phyloP scores from a whole-genome alignment of 2,797 vertebrate genomes.

The Pseudopleuronectes americanus region DNA sequence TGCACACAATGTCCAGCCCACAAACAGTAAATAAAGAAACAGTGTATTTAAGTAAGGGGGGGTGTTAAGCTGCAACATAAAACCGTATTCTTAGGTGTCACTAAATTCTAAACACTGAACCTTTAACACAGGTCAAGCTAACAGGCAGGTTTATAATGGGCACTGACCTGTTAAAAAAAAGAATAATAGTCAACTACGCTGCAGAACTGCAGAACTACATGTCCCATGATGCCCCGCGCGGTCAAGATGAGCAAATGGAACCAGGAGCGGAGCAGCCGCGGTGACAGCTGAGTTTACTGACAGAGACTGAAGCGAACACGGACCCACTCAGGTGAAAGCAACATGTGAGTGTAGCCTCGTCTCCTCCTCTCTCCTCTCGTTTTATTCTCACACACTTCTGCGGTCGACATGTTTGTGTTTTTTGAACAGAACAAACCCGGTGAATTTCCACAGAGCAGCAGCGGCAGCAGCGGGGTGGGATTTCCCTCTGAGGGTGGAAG shows the following conservation, averaged over 20 bases:
- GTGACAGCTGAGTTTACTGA: conserved; percentile 68
- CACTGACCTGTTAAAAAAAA: too few species aligned
- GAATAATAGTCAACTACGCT: too few species aligned
- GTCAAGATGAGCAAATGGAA: conserved; percentile 62
- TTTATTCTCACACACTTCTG: not conserved
- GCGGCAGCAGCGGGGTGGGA: conserved; percentile 41
- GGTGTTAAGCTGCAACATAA: too few species aligned
- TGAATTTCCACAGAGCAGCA: conserved; percentile 27
- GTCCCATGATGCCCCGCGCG: conserved; percentile 66
- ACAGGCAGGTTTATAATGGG: too few species aligned
- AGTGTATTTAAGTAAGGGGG: too few species aligned
- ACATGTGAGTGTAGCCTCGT: conserved; percentile 50
- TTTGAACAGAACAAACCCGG: conserved; percentile 36
- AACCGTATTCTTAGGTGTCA: too few species aligned
- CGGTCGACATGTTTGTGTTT: not conserved
- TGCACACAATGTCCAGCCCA: too few species aligned
- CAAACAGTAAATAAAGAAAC: too few species aligned
- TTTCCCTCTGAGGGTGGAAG: conserved; percentile 15
- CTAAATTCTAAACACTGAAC: too few species aligned
- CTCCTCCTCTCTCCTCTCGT: fast-evolving
- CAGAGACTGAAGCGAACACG: conserved; percentile 50
- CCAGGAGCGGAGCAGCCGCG: conserved; percentile 34
- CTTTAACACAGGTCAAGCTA: too few species aligned
- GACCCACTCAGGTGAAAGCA: conserved; percentile 6
- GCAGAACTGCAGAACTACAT: conserved; percentile 63